Evolutionary conservation across 2,113 vertebrate species (phyloP), one percentile per base, ranked within the genome.

Genomic region (Oryzias celebensis): DNA sequence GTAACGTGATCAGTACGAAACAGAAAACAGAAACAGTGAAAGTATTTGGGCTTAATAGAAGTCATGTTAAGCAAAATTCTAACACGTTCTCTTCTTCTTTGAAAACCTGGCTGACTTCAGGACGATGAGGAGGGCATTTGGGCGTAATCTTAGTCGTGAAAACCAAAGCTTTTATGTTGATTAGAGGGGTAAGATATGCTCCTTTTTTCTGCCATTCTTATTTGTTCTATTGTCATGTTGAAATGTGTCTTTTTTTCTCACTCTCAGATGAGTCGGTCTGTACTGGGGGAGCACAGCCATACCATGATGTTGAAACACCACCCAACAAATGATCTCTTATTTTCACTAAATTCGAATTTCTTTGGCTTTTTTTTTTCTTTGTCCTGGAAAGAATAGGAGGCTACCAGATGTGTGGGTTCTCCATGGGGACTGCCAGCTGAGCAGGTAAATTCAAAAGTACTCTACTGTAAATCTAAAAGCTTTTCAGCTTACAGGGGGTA

Each of bases 71-170:
- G 36, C 36, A 36, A 12, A 8, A 36, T 12, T 36, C 10, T 12
- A 36, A 36, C 92, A 68, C 90, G 89, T 78, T 92, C 88, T 92
- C 88, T 84, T 87, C 81, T 78, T 84, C 83, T 82, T 84, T 79
- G 46, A 78, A 77, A 17, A 78, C 78, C 18, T 60, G 64, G 80
- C 86, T 72, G 65, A 79, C 72, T 44, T 44, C 93, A 99, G 97
- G 97, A 99, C 91, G 97, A 99, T 52, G 97, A 99, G 91, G 97
- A 99, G 92, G 97, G 97, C 73, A 99, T 99, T 89, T 99, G 97
- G 97, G 97, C 97, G 84, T 99, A 96, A 93, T 91, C 82, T 28
- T 89, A 89, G 92, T 93, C 90, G 82, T 88, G 92, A 88, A 74
- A 93, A 95, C 94, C 95, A 98, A 98, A 96, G 94, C 93, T 94